Percentiles rank a stretch among this genome's conserved stretches.
Evolutionary conservation across 2,113 vertebrate species (phyloP).

Genomic region (Carettochelys insculpta): DNA sequence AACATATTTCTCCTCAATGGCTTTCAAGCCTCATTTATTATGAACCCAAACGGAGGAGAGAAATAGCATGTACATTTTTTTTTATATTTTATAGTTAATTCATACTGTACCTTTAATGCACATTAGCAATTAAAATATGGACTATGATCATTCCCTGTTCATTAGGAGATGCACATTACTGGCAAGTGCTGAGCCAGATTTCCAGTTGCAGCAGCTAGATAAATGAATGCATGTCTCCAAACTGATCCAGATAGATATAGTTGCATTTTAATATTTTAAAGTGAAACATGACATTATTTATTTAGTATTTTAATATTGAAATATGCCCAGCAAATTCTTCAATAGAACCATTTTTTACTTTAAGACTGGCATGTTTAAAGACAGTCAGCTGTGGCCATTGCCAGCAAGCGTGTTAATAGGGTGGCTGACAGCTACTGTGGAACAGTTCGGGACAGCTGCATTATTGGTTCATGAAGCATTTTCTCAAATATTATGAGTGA

Average conservation of each 20-base stretch:
- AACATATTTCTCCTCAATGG: background rate
- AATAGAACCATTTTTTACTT: slow-evolving; percentile 55
- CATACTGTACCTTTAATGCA: background rate
- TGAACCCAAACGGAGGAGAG: background rate
- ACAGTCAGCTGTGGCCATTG: slow-evolving; percentile 60
- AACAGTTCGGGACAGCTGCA: slow-evolving; percentile 60
- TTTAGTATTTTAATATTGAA: slow-evolving; percentile 62
- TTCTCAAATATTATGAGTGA: slow-evolving; percentile 72
- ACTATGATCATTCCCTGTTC: slow-evolving; percentile 5
- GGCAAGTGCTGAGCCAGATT: slow-evolving; percentile 6
- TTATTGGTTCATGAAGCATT: slow-evolving; percentile 72
- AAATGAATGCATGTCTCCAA: slow-evolving; percentile 41
- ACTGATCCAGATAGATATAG: background rate
- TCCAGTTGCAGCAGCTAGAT: slow-evolving; percentile 31
- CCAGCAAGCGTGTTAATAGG: slow-evolving; percentile 64
- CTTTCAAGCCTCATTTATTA: background rate
- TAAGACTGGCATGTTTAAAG: slow-evolving; percentile 48
- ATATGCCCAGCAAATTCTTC: slow-evolving; percentile 31
- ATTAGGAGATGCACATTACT: slow-evolving; percentile 1
- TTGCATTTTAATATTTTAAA: slow-evolving; percentile 56
- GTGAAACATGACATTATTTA: slow-evolving; percentile 49
- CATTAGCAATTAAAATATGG: slow-evolving; percentile 30
- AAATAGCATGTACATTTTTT: background rate
- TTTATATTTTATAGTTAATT: background rate
- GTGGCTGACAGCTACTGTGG: slow-evolving; percentile 67